Percentiles rank a stretch among this genome's conserved stretches.
These are phyloP conservation scores for Saccostrea glomerata DNA, from an alignment of 1,140 invertebrate genomes.

Conservation along the genomic window DNA sequence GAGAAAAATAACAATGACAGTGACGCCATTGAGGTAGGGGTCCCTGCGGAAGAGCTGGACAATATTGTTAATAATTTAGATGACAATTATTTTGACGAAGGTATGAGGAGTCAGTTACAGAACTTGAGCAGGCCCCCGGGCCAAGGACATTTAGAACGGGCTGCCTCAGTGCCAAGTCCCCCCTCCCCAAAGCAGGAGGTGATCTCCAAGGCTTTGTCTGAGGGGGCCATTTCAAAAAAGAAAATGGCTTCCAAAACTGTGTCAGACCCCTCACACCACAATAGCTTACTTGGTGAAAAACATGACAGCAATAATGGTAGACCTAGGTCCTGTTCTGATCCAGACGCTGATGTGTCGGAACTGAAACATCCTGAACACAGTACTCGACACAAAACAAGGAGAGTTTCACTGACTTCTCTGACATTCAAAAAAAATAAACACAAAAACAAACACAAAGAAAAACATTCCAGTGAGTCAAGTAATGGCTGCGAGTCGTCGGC, in stretches of 20 bases:
- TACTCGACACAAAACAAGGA: slow-evolving; percentile 44
- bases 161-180: background rate
- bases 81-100: background rate
- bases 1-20: slow-evolving; percentile 41
- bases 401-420: slow-evolving; percentile 49
- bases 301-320: slow-evolving; percentile 10
- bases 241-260: slow-evolving; percentile 50
- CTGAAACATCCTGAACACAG: background rate
- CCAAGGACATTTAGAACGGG: background rate
- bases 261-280: slow-evolving; percentile 42
- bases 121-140: background rate
- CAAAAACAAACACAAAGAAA: slow-evolving; percentile 45
- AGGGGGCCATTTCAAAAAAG: slow-evolving; percentile 34
- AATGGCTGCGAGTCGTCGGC: background rate
- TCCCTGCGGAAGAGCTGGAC: slow-evolving; percentile 51
- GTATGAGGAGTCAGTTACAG: slow-evolving; percentile 30
- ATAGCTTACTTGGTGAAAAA: background rate
- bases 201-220: background rate
- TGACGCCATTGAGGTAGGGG: slow-evolving; percentile 40
- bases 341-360: slow-evolving; percentile 48
- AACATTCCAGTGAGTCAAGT: slow-evolving; percentile 18
- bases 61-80: slow-evolving; percentile 51
- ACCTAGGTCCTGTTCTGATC: slow-evolving; percentile 57
- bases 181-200: background rate
- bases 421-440: slow-evolving; percentile 53